A percentile compares a stretch with the other conserved stretches of the same genome.
These are phyloP conservation scores for Tinea semifulvella DNA, from an alignment of 2,888 invertebrate genomes.

Conservation along the genomic window DNA sequence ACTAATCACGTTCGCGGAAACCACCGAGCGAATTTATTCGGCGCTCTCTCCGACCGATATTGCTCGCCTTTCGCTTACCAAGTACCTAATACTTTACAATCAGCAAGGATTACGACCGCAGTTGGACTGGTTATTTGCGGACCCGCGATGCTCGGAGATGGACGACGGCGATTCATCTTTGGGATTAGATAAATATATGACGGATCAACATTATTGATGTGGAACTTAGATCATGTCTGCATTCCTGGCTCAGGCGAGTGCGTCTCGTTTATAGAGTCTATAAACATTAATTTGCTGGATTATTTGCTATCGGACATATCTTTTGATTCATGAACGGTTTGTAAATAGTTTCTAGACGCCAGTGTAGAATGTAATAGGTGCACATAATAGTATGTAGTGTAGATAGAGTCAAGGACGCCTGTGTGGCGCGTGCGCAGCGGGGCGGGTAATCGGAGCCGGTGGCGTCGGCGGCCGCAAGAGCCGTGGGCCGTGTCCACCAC, in stretches of 20 bases:
- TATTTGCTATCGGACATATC: neutral
- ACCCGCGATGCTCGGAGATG: constrained; percentile 21
- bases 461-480: constrained; percentile 20
- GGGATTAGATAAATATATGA: constrained; percentile 39
- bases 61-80: neutral
- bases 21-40: constrained; percentile 30
- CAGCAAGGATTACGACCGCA: constrained; percentile 29
- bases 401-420: constrained; percentile 31
- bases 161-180: constrained; percentile 27
- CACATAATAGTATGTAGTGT: neutral
- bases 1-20: constrained; percentile 17
- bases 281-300: constrained; percentile 1
- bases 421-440: constrained; percentile 25
- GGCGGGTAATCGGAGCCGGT: constrained; percentile 31
- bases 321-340: neutral
- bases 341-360: neutral
- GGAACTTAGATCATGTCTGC: constrained; percentile 19
- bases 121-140: constrained; percentile 27
- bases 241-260: neutral
- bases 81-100: constrained; percentile 38
- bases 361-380: constrained; percentile 1
- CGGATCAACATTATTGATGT: constrained; percentile 24
- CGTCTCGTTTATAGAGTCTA: neutral
- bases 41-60: constrained; percentile 17
- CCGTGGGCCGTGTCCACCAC: neutral